phyloP scores from a whole-genome alignment of 2,113 vertebrate genomes.

The Onychostruthus taczanowskii region DNA sequence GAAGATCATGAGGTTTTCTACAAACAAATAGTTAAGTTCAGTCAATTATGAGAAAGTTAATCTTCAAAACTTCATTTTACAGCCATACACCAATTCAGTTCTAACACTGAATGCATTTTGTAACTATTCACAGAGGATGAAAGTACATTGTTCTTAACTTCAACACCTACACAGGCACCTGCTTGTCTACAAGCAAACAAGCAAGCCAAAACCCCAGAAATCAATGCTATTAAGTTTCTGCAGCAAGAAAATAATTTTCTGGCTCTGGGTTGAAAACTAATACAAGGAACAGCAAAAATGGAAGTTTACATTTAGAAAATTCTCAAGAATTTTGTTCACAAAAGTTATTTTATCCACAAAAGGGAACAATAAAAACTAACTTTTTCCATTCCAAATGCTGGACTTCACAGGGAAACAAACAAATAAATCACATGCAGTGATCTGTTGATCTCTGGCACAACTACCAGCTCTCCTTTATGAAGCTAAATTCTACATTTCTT shows the following conservation, averaged over 20 bases:
- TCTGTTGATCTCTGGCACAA: neutral
- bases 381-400: neutral
- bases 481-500: neutral
- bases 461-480: neutral
- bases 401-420: neutral
- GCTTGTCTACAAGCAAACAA: neutral
- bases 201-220: neutral
- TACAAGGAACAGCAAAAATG: neutral
- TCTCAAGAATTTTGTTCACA: neutral
- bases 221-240: neutral
- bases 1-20: constrained; percentile 82
- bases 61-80: neutral
- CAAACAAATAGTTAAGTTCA: neutral
- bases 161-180: neutral
- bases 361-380: neutral
- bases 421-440: neutral
- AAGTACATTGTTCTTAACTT: neutral
- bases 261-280: neutral
- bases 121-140: neutral
- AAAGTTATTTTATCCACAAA: neutral
- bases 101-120: neutral
- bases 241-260: neutral
- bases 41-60: neutral
- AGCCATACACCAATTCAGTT: neutral
- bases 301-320: neutral